Conservation (phyloP, 35 echinoderm and acorn worm genomes). For the Antedon bifida region DNA sequence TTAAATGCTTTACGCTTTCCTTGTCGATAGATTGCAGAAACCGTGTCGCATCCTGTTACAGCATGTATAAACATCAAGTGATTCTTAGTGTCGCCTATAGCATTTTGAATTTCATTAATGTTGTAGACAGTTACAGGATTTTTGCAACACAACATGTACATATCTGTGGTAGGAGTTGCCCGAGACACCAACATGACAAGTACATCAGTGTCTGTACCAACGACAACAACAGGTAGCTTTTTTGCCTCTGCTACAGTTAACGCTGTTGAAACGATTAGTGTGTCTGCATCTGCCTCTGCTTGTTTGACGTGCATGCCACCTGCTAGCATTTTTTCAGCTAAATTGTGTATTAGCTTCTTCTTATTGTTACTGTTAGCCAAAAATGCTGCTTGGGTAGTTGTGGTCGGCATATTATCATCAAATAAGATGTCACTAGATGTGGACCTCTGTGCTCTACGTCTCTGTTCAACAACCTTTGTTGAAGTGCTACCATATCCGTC, state of each 20-base stretch:
- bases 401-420: neutral
- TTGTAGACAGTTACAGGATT: neutral
- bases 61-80: slow-evolving; percentile 19
- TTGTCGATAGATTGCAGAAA: neutral
- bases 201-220: slow-evolving; percentile 4
- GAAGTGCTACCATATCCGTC: slow-evolving; percentile 9
- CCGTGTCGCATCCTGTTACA: slow-evolving; percentile 14
- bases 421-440: slow-evolving; percentile 14
- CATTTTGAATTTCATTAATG: slow-evolving; percentile 11
- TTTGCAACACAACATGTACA: neutral
- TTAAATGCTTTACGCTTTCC: slow-evolving; percentile 4
- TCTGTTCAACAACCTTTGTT: slow-evolving; percentile 7
- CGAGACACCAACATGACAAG: too few relatives aligned
- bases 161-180: too few relatives aligned
- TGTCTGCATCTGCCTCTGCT: slow-evolving; percentile 34
- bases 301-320: slow-evolving; percentile 32
- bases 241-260: slow-evolving; percentile 30
- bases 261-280: slow-evolving; percentile 40
- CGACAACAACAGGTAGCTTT: slow-evolving; percentile 26
- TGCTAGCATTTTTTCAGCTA: slow-evolving; percentile 28
- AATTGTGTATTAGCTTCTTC: neutral
- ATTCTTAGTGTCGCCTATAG: neutral
- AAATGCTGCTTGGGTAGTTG: neutral
- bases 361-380: neutral
- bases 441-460: neutral